Evolutionary conservation across 2,797 vertebrate species (phyloP).

Genomic region (Sebastes taczanowskii): DNA sequence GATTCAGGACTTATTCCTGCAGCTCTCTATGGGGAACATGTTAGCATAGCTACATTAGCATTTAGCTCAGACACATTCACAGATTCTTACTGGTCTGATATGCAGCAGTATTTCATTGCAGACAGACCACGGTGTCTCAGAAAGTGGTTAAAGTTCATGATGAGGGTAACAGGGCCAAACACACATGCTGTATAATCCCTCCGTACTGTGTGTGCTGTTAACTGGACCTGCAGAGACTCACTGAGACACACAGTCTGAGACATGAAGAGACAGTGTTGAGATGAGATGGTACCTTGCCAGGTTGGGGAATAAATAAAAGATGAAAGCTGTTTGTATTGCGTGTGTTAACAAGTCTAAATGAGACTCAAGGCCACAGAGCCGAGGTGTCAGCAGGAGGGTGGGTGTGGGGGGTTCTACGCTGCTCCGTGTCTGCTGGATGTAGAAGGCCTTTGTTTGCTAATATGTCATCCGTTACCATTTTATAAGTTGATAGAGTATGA

Average conservation of each 20-base stretch:
- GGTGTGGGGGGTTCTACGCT: too few species aligned
- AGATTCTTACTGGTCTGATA: background rate
- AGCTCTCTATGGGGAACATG: too few species aligned
- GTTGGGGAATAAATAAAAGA: background rate
- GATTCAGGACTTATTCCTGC: too few species aligned
- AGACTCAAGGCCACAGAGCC: background rate
- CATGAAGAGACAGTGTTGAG: background rate
- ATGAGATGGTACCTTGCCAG: background rate
- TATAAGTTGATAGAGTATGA: background rate
- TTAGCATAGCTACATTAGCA: too few species aligned
- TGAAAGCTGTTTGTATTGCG: background rate
- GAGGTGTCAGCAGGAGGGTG: background rate
- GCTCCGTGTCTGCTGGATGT: background rate
- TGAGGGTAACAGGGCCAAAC: too few species aligned
- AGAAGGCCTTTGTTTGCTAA: background rate
- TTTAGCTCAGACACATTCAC: background rate
- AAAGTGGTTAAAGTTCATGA: too few species aligned
- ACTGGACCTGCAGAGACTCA: background rate
- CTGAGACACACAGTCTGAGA: background rate
- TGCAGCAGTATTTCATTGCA: background rate
- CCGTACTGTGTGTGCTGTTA: background rate
- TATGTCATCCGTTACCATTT: background rate
- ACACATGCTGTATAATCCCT: background rate
- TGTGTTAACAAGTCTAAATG: conserved; percentile 3
- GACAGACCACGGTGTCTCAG: too few species aligned